Evolutionary conservation across 2,797 vertebrate species (phyloP), one percentile per base, ranked within the genome.

Genomic region (Sciaenops ocellatus): DNA sequence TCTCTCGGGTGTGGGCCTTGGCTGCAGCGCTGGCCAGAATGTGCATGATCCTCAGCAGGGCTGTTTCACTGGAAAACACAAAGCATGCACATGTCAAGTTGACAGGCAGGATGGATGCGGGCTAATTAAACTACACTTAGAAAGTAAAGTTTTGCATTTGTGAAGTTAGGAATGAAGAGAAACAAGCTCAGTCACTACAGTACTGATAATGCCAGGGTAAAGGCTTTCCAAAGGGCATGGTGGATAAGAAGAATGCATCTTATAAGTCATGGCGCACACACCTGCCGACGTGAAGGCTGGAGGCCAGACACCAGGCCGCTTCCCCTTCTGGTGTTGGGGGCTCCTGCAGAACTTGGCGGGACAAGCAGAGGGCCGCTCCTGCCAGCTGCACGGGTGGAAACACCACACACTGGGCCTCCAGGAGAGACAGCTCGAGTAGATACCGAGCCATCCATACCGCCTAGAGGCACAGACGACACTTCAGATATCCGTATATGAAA

Each of bases 401-500:
- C 8, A 79, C 85, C 51, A 95, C 88, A 26, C 96, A 96, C 74
- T 96, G 96, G 8, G 87, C 91, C 65, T 97, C 96, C 65, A 96
- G 84, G 41, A 97, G 93, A 17, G 96, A 96, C 13, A 97, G 92
- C 90, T 97, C 96, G 85, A 97, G 89, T 56, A 98, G 95, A 70
- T 97, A 97, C 30, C 95, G 95, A 52, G 96, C 96, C 87, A 97
- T 94, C 75, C 95, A 95, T 69, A 88, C 83, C 74, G 95, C 93
- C 97, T 97, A 74, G 28, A 41, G 51, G 56, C 5, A 74, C 7
- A 70, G n/a, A 46, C 0, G 3, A 69, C 2, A 69, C 13, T 12
- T 61, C 22, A 72, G 30, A 48, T 38, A 18, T 20, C 8, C 1
- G 18, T n/a, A 26, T 15, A 28, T 28, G 20, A 9, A n/a, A 18